Base-by-base conservation (phyloP, 2,113 vertebrate species). In the Emydura subglobosa region DNA sequence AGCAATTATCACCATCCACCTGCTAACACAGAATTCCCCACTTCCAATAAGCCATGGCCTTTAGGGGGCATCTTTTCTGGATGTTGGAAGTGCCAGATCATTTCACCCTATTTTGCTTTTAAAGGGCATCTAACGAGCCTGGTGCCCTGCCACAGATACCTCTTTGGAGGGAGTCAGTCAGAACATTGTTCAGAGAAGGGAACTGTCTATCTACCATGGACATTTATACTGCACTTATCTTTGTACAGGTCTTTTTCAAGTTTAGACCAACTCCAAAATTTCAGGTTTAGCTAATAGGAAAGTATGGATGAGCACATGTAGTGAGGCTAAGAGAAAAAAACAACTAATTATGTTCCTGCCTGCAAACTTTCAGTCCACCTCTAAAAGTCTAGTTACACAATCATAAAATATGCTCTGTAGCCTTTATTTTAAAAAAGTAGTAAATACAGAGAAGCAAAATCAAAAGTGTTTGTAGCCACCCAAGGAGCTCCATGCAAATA, bases 291-390 rank as follows among this genome's bases (percentile, higher is more conserved):
- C 39, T 39, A 39, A 39, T 39, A 39, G 39, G 39, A 39, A 39
- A 39, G 39, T 39, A 39, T 39, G 39, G 39, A 39, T 39, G 39
- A 39, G 39, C 39, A 39, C 39, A 39, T 39, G 39, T 39, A 39
- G 39, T 39, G 39, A 39, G 39, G 39, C 39, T 76, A 76, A 76
- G 72, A 76, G 24, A 76, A 76, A 44, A 44, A 89, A 81, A 89
- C 85, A 93, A 87, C 88, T 93, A 93, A 89, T 88, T 85, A 85
- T 68, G 81, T 80, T 89, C 82, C 72, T 76, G 39, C 53, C 81
- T 85, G 86, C 24, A 44, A 53, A 53, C 22, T 76, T 44, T 44
- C 72, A 76, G 21, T 24, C 42, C 39, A 44, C 39, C n/a, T 76
- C 22, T 42, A 39, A 76, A 76, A 13, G 22, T 42, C 10, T 12